Base-by-base conservation (phyloP, 2,113 vertebrate genomes). In the Manacus vitellinus region DNA sequence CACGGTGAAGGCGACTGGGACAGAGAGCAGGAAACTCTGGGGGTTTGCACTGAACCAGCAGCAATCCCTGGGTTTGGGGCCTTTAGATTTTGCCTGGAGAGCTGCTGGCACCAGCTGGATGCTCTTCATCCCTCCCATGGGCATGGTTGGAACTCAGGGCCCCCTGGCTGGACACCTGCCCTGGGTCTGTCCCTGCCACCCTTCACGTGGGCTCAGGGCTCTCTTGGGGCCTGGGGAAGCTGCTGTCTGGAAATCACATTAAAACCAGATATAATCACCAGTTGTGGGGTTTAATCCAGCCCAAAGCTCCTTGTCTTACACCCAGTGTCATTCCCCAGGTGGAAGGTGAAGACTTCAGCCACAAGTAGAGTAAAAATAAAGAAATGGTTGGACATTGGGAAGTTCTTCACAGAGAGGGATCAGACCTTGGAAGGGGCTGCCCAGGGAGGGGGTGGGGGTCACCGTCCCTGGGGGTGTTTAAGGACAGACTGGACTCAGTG, bases 111-210 rank as follows among this genome's bases (percentile, higher is more conserved):
- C 0, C 12, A 2, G 56, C 10, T 4, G 72, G 37, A 1, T 25
- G 49, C 15, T n/a, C n/a, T 24, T 37, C 21, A 8, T 12, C 35
- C 35, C 30, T 33, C 28, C 24, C 1, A 0, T 6, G 35, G 35
- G 24, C 28, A 41, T 0, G 5, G 35, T 1, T 10, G 61, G 44
- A 44, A 24, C 8, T 0, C 17, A 8, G 68, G 24, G 37, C 8
- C 8, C 58, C 4, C 1, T 0, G 4, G 21, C 23, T 4, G 7
- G 52, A 22, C 21, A 28, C 25, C 37, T 10, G 41, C 72, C 56
- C 1, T 3, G 37, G 20, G 17, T 43, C 33, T 31, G 21, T 18
- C 31, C 44, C 27, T 30, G 13, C 12, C 2, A 27, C 4, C 49
- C 49, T 49, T 25, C 49, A 23, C 5, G 24, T 24, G 49, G 49